Percentiles rank a stretch among this genome's conserved stretches.
phyloP scores from a whole-genome alignment of 2,113 vertebrate genomes.

The Etia nguti region DNA sequence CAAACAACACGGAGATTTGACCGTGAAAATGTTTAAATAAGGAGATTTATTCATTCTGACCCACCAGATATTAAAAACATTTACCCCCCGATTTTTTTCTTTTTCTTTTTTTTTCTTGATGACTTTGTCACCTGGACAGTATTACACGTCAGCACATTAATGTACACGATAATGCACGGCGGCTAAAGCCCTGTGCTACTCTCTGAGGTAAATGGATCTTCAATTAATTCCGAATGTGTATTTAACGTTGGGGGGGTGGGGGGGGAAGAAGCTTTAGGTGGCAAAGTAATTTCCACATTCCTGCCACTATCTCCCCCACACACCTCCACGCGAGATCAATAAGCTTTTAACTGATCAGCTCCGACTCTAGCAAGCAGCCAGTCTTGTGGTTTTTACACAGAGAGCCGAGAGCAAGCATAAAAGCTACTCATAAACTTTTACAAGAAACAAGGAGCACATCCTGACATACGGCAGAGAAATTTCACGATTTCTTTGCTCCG shows the following conservation, averaged over 20 bases:
- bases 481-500: not conserved
- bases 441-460: not conserved
- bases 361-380: conserved; percentile 2
- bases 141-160: not conserved
- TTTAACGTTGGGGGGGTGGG: not conserved
- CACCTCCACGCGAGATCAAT: conserved; percentile 36
- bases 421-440: conserved; percentile 29
- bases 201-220: not conserved
- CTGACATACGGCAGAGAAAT: not conserved
- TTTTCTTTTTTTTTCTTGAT: not conserved
- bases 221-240: not conserved
- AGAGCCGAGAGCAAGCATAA: not conserved
- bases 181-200: not conserved
- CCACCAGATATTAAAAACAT: not conserved
- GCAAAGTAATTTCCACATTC: conserved; percentile 1
- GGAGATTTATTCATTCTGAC: not conserved
- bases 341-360: conserved; percentile 59
- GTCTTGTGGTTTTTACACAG: not conserved
- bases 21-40: not conserved
- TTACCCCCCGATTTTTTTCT: not conserved
- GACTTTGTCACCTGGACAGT: not conserved
- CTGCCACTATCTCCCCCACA: not conserved
- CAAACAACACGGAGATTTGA: not conserved
- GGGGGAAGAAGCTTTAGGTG: not conserved
- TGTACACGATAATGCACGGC: not conserved